phyloP scores from a whole-genome alignment of 1,140 invertebrate genomes.

The Medauroidea extradentata region DNA sequence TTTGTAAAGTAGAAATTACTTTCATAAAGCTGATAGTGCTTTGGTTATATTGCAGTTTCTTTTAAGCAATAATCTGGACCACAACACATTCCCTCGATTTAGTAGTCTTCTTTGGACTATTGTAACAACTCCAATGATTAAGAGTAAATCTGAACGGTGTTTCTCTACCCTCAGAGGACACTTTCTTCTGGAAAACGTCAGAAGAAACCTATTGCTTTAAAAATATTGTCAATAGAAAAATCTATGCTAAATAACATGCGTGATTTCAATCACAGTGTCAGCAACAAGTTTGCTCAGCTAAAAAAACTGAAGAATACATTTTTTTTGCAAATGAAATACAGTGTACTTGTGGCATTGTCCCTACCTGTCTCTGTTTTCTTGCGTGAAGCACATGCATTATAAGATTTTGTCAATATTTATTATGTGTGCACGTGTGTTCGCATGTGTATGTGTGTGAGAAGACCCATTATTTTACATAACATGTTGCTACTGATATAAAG shows the following conservation, averaged over 20 bases:
- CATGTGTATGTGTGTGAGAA: too few relatives aligned
- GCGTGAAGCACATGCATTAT: too few relatives aligned
- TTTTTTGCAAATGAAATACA: not conserved
- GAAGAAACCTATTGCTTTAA: slow-evolving; percentile 1
- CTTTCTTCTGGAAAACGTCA: not conserved
- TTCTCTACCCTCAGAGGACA: slow-evolving; percentile 8
- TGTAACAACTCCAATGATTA: slow-evolving; percentile 1
- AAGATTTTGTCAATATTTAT: too few relatives aligned
- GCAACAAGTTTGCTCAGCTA: not conserved
- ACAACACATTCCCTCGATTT: not conserved
- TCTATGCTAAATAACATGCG: not conserved
- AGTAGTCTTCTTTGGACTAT: not conserved
- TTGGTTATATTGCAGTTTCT: not conserved
- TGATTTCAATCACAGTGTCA: slow-evolving; percentile 7
- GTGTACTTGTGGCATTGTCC: too few relatives aligned
- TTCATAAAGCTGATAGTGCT: not conserved
- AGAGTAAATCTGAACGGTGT: slow-evolving; percentile 1
- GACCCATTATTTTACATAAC: too few relatives aligned
- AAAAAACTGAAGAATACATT: slow-evolving; percentile 2
- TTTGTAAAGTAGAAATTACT: slow-evolving; percentile 5
- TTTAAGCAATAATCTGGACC: not conserved
- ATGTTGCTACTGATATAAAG: too few relatives aligned
- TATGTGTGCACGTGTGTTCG: too few relatives aligned
- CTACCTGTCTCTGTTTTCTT: too few relatives aligned
- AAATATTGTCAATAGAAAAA: slow-evolving; percentile 6